These are phyloP conservation scores for Capitulum mitella DNA, from an alignment of 2,888 invertebrate species.

Conservation along the genomic window DNA sequence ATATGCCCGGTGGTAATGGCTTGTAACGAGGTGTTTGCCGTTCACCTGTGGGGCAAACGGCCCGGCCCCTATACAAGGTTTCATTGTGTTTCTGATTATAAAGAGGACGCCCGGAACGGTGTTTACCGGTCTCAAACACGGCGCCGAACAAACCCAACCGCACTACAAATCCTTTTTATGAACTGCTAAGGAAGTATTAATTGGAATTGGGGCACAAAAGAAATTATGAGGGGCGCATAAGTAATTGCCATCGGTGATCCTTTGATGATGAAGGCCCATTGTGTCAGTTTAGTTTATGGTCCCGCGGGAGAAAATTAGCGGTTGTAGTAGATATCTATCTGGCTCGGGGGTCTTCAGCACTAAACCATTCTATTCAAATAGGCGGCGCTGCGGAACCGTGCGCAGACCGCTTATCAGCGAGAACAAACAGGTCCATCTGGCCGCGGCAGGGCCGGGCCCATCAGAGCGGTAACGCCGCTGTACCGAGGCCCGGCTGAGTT, in stretches of 20 bases:
- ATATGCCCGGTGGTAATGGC: constrained; percentile 11
- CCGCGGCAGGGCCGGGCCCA: too few species aligned
- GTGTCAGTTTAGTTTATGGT: constrained; percentile 1
- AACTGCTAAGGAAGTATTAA: constrained; percentile 11
- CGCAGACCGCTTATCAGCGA: neutral
- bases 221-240: constrained; percentile 7
- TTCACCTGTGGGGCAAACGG: neutral
- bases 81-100: neutral
- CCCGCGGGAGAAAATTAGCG: neutral
- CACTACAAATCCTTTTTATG: constrained; percentile 10
- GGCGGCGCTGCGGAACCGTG: neutral
- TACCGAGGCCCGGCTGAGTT: too few species aligned
- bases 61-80: neutral
- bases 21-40: constrained; percentile 19
- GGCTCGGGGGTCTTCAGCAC: neutral
- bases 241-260: neutral
- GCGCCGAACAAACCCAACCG: neutral
- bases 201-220: constrained; percentile 12
- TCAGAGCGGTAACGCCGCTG: too few species aligned
- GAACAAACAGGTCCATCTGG: neutral
- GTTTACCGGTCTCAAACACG: neutral
- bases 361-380: constrained; percentile 22
- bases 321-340: neutral
- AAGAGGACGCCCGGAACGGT: neutral
- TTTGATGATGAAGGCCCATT: constrained; percentile 16